These are phyloP conservation scores for Schizopygopsis malacanthus DNA, from an alignment of 2,797 vertebrate genomes.

Conservation along the genomic window DNA sequence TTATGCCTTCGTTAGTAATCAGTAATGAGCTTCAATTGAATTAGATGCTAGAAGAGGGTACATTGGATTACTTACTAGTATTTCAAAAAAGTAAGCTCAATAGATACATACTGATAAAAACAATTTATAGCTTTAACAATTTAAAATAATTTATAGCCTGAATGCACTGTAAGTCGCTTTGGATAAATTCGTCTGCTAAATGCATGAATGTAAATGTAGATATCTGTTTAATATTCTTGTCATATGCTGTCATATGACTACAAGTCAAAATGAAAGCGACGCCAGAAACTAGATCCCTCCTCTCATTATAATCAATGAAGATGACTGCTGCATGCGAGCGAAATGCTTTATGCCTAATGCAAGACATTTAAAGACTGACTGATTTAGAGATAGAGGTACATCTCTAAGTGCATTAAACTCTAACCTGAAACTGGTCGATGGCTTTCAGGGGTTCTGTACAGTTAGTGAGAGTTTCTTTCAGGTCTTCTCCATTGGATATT, in stretches of 20 bases:
- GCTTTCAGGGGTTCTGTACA: slow-evolving; percentile 97
- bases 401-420: background rate
- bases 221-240: background rate
- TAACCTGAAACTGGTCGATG: slow-evolving; percentile 97
- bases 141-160: too few species aligned
- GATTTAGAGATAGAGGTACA: background rate
- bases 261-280: background rate
- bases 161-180: too few species aligned
- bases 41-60: background rate
- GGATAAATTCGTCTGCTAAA: too few species aligned
- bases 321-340: background rate
- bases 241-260: background rate
- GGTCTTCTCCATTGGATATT: slow-evolving; percentile 94
- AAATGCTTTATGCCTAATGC: background rate
- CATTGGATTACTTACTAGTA: background rate
- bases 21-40: background rate
- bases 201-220: too few species aligned
- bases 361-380: background rate
- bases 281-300: slow-evolving; percentile 11
- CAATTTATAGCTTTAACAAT: too few species aligned
- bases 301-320: background rate
- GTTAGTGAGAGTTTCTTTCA: slow-evolving; percentile 97
- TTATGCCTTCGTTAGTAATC: background rate
- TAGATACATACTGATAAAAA: too few species aligned
- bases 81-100: background rate